Evolutionary conservation across 2,888 invertebrate genomes (phyloP), one percentile per base, ranked within the genome.

Genomic region (Deilephila elpenor): DNA sequence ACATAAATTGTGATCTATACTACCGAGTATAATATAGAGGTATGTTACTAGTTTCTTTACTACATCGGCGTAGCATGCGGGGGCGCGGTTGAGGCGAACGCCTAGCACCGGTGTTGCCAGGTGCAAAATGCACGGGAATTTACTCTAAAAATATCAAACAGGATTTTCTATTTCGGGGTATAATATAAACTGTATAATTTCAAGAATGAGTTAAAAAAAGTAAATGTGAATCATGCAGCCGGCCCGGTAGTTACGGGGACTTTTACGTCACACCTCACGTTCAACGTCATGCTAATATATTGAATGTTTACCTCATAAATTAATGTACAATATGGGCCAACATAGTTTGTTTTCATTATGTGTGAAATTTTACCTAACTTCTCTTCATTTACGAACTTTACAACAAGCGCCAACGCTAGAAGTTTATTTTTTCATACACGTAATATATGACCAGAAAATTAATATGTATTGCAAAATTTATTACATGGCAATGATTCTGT

Each of bases 61-160:
- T 73, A 67, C 25, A 56, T 56, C 56, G 19, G 61, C n/a, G 44
- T 70, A 51, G 32, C 25, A 51, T 20, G 73, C 70, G 73, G 73
- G 60, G 73, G 73, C 73, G 61, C 71, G 73, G 61, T 70, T 20
- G 29, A 70, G 72, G 53, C 72, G 70, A 60, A 53, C 62, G 25
- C 71, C 37, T n/a, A 53, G 62, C 61, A 71, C 62, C 29, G 61
- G 62, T 71, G 71, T 73, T 73, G 71, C 73, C 71, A 71, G 73
- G 73, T 73, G 73, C 73, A 73, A 56, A 70, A 71, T 73, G 32
- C 71, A 73, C 71, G 62, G 71, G 71, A 61, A 62, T 73, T 73
- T 70, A 61, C 56, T 34, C 73, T 62, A 71, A 59, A 73, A 73
- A 71, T 73, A 73, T 71, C 61, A 53, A 53, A 56, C 73, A 71